phyloP scores from a whole-genome alignment of 2,113 vertebrate genomes.

The Paradisaea rubra region DNA sequence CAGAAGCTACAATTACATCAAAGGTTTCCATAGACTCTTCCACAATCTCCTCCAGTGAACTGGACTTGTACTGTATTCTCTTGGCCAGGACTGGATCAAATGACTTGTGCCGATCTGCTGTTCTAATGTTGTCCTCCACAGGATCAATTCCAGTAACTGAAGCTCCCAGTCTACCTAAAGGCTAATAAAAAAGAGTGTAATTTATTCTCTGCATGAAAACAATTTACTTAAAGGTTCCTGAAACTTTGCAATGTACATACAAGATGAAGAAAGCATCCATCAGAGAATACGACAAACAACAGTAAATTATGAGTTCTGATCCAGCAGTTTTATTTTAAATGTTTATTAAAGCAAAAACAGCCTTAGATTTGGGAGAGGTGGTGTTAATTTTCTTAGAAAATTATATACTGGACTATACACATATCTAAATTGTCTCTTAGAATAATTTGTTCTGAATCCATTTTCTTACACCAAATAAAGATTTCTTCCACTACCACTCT shows the following conservation, averaged over 20 bases:
- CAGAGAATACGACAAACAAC: background rate
- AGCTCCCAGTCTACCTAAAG: constrained; percentile 89
- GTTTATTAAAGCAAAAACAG: background rate
- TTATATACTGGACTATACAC: background rate
- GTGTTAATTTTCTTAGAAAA: background rate
- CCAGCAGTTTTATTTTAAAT: background rate
- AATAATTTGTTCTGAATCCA: background rate
- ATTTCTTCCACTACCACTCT: background rate
- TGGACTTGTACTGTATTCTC: constrained; percentile 78
- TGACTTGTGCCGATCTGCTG: constrained; percentile 82
- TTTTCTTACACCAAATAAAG: background rate
- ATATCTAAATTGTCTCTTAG: background rate
- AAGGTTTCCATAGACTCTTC: constrained; percentile 74
- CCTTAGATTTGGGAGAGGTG: background rate
- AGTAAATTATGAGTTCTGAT: background rate
- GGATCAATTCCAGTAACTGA: constrained; percentile 89
- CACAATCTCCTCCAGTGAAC: constrained; percentile 84
- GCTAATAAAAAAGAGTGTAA: constrained; percentile 69
- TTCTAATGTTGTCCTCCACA: constrained; percentile 85
- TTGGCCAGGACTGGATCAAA: constrained; percentile 80
- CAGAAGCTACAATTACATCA: constrained; percentile 90
- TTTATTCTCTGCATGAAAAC: constrained; percentile 46
- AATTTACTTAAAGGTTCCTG: background rate
- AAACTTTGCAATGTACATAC: background rate
- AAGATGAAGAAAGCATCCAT: background rate